Conservation (phyloP, 2,113 vertebrate genomes). For the Sceloporus tristichus region DNA sequence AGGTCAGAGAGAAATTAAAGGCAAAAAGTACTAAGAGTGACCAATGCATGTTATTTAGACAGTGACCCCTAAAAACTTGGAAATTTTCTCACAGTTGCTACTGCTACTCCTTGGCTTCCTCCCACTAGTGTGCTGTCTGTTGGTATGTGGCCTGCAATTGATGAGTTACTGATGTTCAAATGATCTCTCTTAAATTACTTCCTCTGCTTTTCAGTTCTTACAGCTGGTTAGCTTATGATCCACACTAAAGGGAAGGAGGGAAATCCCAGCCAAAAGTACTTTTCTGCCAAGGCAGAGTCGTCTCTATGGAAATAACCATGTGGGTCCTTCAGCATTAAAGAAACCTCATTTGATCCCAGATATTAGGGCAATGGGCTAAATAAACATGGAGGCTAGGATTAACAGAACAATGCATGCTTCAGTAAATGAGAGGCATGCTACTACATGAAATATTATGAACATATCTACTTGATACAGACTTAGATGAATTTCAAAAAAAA, state of each 20-base stretch:
- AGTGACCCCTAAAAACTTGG: neutral
- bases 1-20: too few species aligned
- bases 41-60: too few species aligned
- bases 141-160: neutral
- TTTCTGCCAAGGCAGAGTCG: neutral
- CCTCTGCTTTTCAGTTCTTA: conserved; percentile 14
- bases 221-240: neutral
- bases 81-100: neutral
- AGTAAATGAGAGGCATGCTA: neutral
- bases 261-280: neutral
- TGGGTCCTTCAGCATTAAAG: neutral
- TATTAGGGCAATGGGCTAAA: neutral
- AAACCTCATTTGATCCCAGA: neutral
- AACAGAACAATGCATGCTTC: neutral
- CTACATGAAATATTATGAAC: neutral
- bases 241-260: neutral
- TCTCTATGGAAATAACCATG: neutral
- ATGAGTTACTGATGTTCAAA: conserved; percentile 19
- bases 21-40: too few species aligned
- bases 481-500: neutral
- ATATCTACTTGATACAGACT: neutral
- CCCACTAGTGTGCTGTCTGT: neutral
- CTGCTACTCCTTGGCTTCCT: neutral
- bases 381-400: neutral
- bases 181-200: conserved; percentile 18